These are phyloP conservation scores for Phoenicopterus ruber DNA, from an alignment of 2,113 vertebrate genomes.

Conservation along the genomic window DNA sequence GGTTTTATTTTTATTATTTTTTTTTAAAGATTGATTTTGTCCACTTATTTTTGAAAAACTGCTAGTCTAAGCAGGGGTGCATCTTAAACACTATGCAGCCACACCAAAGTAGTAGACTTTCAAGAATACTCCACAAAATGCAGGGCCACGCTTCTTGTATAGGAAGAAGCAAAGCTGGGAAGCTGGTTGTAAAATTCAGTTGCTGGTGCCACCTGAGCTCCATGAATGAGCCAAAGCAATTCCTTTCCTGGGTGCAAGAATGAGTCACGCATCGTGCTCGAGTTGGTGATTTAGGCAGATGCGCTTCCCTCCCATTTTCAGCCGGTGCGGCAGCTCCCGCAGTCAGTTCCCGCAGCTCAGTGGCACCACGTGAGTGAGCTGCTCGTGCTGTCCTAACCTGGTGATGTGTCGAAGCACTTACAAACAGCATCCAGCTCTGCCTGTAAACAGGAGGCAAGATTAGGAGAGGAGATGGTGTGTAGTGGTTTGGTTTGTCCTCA, in stretches of 20 bases:
- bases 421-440: neutral
- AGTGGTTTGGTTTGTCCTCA: neutral
- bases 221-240: neutral
- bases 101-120: neutral
- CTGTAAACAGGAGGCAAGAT: neutral
- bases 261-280: neutral
- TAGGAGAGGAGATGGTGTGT: neutral
- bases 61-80: neutral
- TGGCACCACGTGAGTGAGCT: accelerated
- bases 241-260: neutral
- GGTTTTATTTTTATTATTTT: neutral
- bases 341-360: neutral
- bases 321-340: accelerated
- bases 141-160: neutral
- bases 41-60: neutral
- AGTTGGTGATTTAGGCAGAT: neutral
- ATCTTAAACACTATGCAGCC: neutral
- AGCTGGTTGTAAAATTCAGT: neutral
- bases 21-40: neutral
- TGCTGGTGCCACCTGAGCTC: neutral
- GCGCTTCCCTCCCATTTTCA: neutral
- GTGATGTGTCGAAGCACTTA: neutral
- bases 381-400: neutral
- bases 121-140: neutral
- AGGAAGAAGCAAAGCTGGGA: neutral